A percentile compares a stretch with the other conserved stretches of the same genome.
Conservation (phyloP, 2,888 invertebrate species). For the Eristalis pertinax region DNA sequence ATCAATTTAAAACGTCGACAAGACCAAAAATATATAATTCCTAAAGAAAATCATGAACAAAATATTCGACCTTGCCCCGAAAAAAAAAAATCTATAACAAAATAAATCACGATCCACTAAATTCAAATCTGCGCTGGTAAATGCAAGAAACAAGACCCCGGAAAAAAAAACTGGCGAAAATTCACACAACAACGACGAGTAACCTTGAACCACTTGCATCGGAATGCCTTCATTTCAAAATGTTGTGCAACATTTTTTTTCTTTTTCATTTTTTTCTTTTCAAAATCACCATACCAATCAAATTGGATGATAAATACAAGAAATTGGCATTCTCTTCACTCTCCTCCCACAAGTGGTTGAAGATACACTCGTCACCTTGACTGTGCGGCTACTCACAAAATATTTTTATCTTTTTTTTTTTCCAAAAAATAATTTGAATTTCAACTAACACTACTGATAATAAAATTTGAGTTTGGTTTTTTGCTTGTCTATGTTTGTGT, state of each 20-base stretch:
- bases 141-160: conserved; percentile 52
- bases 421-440: conserved; percentile 4
- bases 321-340: neutral
- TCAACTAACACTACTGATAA: conserved; percentile 33
- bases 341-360: conserved; percentile 53
- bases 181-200: neutral
- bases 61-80: too few species aligned
- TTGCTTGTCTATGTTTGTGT: neutral
- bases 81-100: neutral
- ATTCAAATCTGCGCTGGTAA: neutral
- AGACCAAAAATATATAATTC: too few species aligned
- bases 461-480: conserved; percentile 14
- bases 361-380: conserved; percentile 17
- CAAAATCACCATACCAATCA: neutral
- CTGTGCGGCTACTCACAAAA: conserved; percentile 44
- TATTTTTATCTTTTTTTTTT: conserved; percentile 13
- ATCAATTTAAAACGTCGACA: too few species aligned
- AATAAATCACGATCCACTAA: neutral
- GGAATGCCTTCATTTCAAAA: too few species aligned
- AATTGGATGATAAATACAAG: neutral
- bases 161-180: neutral
- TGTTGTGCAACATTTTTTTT: neutral
- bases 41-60: too few species aligned
- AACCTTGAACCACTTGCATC: conserved; percentile 43
- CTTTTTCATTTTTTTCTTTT: too few species aligned